phyloP scores from a whole-genome alignment of 1,140 invertebrate species.

The Penaeus vannamei region DNA sequence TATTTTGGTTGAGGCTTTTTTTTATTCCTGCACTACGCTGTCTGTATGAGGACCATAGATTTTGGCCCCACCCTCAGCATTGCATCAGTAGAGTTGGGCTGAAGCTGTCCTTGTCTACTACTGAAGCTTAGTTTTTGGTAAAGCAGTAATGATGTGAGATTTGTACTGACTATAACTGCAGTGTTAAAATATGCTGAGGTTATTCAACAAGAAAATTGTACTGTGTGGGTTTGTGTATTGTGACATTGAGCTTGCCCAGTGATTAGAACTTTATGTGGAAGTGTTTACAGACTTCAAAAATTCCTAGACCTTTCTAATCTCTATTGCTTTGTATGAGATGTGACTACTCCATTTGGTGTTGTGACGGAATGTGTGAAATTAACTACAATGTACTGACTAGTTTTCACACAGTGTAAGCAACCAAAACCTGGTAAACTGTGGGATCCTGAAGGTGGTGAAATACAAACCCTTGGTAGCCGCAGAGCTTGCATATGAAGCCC shows the following conservation, averaged over 20 bases:
- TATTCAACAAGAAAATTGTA: slow-evolving; percentile 53
- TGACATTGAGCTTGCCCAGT: slow-evolving; percentile 60
- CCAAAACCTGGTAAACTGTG: slow-evolving; percentile 42
- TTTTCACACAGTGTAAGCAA: slow-evolving; percentile 53
- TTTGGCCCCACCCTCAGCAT: slow-evolving; percentile 38
- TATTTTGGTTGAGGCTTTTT: slow-evolving; percentile 63
- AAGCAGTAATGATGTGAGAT: slow-evolving; percentile 25
- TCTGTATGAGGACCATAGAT: slow-evolving; percentile 18
- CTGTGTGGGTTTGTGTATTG: slow-evolving; percentile 61
- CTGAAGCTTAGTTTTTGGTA: slow-evolving; percentile 48
- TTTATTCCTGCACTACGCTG: slow-evolving; percentile 55
- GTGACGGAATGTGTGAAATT: slow-evolving; percentile 54
- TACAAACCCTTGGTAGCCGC: slow-evolving; percentile 53
- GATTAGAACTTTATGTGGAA: slow-evolving; percentile 53
- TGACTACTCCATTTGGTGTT: slow-evolving; percentile 27
- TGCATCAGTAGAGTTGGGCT: slow-evolving; percentile 42
- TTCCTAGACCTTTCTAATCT: slow-evolving; percentile 45
- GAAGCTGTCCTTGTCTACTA: slow-evolving; percentile 35
- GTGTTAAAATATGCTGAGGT: slow-evolving; percentile 53
- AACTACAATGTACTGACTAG: slow-evolving; percentile 43
- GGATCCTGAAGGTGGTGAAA: slow-evolving; percentile 34
- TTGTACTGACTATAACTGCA: slow-evolving; percentile 51
- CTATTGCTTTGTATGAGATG: slow-evolving; percentile 49
- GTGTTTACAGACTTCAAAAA: slow-evolving; percentile 48
- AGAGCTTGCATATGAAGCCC: slow-evolving; percentile 37